Evolutionary conservation across 92 coral and sea anemone genomes (phyloP).

Genomic region (Hydrozoanthus gracilis): DNA sequence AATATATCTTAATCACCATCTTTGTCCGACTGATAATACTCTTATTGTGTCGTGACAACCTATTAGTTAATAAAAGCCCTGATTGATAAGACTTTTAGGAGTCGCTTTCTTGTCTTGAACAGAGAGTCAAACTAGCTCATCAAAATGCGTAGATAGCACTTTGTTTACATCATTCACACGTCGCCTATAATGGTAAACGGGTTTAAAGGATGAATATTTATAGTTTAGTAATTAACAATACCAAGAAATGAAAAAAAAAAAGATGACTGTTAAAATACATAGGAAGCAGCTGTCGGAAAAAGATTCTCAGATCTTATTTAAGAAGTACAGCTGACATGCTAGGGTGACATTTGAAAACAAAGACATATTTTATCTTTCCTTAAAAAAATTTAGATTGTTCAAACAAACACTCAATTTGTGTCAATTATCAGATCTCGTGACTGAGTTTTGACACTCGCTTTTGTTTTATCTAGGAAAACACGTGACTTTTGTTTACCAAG

Average conservation of each 20-base stretch:
- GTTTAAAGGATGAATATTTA: no score
- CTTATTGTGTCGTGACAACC: no score
- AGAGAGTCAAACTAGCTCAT: no score
- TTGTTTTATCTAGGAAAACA: neutral
- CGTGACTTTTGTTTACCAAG: neutral
- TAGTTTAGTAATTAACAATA: neutral
- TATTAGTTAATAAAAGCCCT: no score
- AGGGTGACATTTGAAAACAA: neutral
- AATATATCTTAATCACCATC: no score
- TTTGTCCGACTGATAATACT: no score
- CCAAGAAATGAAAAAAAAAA: neutral
- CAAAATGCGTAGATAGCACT: no score
- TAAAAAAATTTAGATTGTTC: neutral
- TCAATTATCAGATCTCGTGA: neutral
- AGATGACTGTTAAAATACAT: no score
- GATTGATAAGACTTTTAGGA: no score
- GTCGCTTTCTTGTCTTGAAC: no score
- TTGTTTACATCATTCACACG: no score
- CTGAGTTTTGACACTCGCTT: neutral
- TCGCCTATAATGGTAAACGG: no score
- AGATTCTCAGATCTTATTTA: neutral
- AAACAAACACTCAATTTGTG: neutral
- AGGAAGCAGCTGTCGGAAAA: neutral
- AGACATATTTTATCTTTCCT: neutral
- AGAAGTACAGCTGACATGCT: neutral